These are phyloP conservation scores for Xiphias gladius DNA, from an alignment of 2,113 vertebrate species.

Conservation along the genomic window DNA sequence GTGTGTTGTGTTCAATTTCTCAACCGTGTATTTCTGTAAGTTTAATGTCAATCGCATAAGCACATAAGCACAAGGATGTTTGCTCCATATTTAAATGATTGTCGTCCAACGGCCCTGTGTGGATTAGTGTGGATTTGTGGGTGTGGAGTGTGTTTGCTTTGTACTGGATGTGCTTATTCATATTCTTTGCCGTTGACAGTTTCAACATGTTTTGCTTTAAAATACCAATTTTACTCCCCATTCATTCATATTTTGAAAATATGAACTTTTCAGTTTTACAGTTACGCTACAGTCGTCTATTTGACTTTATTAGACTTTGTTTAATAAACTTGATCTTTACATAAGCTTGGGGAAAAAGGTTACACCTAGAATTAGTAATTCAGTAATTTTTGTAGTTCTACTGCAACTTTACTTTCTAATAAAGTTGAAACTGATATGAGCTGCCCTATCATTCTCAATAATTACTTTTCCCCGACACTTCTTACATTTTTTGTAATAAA, in stretches of 20 bases:
- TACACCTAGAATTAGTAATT: neutral
- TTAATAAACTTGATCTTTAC: neutral
- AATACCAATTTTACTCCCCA: neutral
- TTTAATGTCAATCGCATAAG: slow-evolving; percentile 6
- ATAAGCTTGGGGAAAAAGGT: neutral
- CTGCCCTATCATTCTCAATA: neutral
- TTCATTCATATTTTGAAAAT: slow-evolving; percentile 5
- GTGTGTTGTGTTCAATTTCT: slow-evolving; percentile 15
- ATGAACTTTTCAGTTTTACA: neutral
- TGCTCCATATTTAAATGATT: slow-evolving; percentile 21
- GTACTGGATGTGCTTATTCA: slow-evolving; percentile 44
- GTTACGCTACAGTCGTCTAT: neutral
- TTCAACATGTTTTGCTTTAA: slow-evolving; percentile 27
- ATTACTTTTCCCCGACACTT: neutral
- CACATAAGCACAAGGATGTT: neutral
- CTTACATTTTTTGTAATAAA: slow-evolving; percentile 3
- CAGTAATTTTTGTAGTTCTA: neutral
- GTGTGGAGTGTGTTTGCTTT: slow-evolving; percentile 55
- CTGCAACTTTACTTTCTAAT: neutral
- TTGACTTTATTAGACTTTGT: neutral
- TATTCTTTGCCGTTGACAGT: slow-evolving; percentile 48
- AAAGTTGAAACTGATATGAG: neutral
- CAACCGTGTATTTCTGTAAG: slow-evolving; percentile 8
- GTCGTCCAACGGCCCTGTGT: neutral
- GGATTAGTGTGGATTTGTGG: slow-evolving; percentile 23